Base-by-base conservation (phyloP, 2,888 invertebrate genomes). In the Machimus rusticus region DNA sequence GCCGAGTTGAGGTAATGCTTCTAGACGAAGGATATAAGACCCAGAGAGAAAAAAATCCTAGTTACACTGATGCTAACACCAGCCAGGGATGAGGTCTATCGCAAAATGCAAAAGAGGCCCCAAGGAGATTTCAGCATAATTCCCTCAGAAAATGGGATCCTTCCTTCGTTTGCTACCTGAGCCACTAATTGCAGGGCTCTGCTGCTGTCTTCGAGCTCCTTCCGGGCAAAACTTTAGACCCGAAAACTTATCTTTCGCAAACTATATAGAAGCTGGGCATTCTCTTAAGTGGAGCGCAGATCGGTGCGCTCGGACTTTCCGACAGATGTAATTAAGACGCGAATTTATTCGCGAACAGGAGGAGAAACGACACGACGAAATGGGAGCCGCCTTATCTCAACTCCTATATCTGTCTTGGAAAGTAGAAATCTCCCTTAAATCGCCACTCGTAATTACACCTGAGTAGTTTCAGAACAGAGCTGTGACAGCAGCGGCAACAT, bases 51-150 rank as follows among this genome's bases (percentile, higher is more conserved):
- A 51, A n/a, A 51, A n/a, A 19, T 51, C 8, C 19, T n/a, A 51
- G n/a, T n/a, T 51, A 51, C 16, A 14, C 14, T 16, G 16, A 46
- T 51, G 51, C n/a, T 19, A 12, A 23, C 66, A 66, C 0, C 8
- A 19, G 8, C 23, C 2, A 8, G 9, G 66, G 66, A 19, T 19
- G 66, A 19, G 19, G 66, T 66, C 23, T 55, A 79, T 79, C 55
- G 79, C 51, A 28, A 14, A 79, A 79, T 79, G 79, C 79, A 79
- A 79, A 79, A 28, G 51, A 79, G 79, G 79, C 79, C 55, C 79
- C 28, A 31, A 79, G 79, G 79, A 79, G 51, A 79, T 79, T 79
- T 79, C 19, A 51, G 31, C 19, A 46, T 76, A 12, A 66, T 66
- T 66, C 66, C 66, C 28, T 19, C 66, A 66, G 66, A 66, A 66